Percentiles rank a stretch among this genome's conserved stretches.
phyloP scores from a whole-genome alignment of 2,888 invertebrate genomes.

The Diogma glabrata region DNA sequence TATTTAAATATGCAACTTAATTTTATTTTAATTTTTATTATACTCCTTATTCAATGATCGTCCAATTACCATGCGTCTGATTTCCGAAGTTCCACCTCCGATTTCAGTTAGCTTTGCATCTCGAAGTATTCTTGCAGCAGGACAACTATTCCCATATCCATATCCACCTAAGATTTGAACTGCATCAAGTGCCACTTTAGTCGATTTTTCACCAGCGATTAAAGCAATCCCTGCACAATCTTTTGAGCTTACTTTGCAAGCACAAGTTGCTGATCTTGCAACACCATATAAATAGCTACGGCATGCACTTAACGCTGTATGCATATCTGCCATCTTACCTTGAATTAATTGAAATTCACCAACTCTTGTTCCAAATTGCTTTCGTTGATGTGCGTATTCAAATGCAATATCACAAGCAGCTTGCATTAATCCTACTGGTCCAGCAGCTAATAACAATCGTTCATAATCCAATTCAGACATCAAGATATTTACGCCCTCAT shows the following conservation, averaged over 20 bases:
- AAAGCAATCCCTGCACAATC: conserved; percentile 95
- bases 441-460: conserved; percentile 76
- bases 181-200: conserved; percentile 78
- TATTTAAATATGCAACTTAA: no score
- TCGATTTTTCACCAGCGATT: conserved; percentile 82
- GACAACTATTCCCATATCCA: conserved; percentile 96
- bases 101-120: conserved; percentile 99
- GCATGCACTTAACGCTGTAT: conserved; percentile 71
- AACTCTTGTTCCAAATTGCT: conserved; percentile 81
- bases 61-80: conserved; percentile 85
- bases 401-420: conserved; percentile 89
- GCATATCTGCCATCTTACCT: conserved; percentile 46
- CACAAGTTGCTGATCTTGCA: conserved; percentile 70
- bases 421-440: conserved; percentile 92
- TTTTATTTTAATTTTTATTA: no score
- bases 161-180: conserved; percentile 96
- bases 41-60: conserved; percentile 79
- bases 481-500: conserved; percentile 91
- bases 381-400: conserved; percentile 86
- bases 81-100: conserved; percentile 97
- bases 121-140: conserved; percentile 80
- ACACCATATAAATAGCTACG: conserved; percentile 87
- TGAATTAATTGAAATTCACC: conserved; percentile 91
- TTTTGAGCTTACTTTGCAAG: conserved; percentile 63
- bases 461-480: conserved; percentile 96